A percentile compares a stretch with the other conserved stretches of the same genome.
These are phyloP conservation scores for Sphaeridia pumilis DNA, from an alignment of 2,888 invertebrate genomes.

Conservation along the genomic window DNA sequence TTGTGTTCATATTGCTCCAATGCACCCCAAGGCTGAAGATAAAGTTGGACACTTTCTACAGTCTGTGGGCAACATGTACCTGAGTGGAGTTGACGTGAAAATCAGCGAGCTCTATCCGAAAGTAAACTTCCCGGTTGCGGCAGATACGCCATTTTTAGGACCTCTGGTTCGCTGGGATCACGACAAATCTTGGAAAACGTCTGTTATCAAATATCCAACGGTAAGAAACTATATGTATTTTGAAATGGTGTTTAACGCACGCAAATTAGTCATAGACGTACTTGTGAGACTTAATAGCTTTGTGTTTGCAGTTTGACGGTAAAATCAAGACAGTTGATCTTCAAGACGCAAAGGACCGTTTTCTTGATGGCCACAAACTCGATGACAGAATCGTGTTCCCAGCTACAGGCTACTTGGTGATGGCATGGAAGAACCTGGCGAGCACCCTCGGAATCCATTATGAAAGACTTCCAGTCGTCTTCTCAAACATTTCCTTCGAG, in stretches of 20 bases:
- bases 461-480: constrained; percentile 64
- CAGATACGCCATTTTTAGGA: constrained; percentile 79
- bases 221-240: neutral
- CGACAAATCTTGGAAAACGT: constrained; percentile 57
- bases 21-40: constrained; percentile 6
- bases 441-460: constrained; percentile 53
- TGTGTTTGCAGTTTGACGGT: neutral
- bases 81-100: constrained; percentile 64
- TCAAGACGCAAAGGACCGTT: constrained; percentile 57
- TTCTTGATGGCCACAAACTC: constrained; percentile 65
- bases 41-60: constrained; percentile 38
- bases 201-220: neutral
- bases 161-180: constrained; percentile 87
- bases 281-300: too few species aligned
- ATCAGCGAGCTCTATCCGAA: constrained; percentile 60
- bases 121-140: constrained; percentile 69
- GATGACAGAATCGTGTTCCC: constrained; percentile 87
- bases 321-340: constrained; percentile 44
- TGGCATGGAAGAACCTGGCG: constrained; percentile 67
- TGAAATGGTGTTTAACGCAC: neutral
- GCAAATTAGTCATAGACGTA: neutral
- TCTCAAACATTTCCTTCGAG: constrained; percentile 71
- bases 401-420: constrained; percentile 80
- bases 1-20: neutral
- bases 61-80: constrained; percentile 66